These are phyloP conservation scores for Peromyscus aztecus DNA, from an alignment of 2,797 vertebrate genomes.

Conservation along the genomic window DNA sequence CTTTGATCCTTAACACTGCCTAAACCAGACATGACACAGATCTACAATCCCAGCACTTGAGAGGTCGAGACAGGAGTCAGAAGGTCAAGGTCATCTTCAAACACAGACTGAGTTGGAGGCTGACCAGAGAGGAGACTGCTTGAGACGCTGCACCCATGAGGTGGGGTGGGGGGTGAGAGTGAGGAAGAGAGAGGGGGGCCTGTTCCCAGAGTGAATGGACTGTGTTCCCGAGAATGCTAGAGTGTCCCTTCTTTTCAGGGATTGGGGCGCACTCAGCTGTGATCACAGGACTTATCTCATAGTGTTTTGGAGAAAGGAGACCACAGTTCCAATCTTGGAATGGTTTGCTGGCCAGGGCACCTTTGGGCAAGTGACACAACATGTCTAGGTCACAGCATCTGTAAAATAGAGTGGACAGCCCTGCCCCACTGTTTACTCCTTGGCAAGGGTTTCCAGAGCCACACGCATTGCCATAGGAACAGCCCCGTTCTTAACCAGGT, in stretches of 20 bases:
- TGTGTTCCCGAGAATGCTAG: not conserved
- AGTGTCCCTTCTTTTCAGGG: not conserved
- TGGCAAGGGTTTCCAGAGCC: not conserved
- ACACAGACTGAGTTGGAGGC: not conserved
- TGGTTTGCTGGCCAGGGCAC: not conserved
- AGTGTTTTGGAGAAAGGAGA: slow-evolving; percentile 12
- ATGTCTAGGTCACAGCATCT: not conserved
- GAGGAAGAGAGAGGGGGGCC: not conserved
- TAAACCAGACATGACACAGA: not conserved
- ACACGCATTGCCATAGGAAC: not conserved
- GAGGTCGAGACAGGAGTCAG: not conserved
- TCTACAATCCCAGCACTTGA: not conserved
- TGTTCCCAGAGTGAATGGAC: not conserved
- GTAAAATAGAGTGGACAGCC: not conserved
- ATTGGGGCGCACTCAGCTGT: not conserved
- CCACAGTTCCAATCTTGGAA: slow-evolving; percentile 13
- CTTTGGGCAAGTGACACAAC: not conserved
- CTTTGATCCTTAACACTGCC: not conserved
- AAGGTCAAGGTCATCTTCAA: slow-evolving; percentile 22
- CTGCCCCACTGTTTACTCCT: not conserved
- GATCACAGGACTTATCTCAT: not conserved
- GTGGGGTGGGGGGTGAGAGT: not conserved
- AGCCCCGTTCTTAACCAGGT: not conserved
- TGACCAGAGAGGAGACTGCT: not conserved
- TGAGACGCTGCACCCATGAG: not conserved